Evolutionary conservation across 2,888 invertebrate genomes (phyloP).

Genomic region (Drosophila imparisetae): DNA sequence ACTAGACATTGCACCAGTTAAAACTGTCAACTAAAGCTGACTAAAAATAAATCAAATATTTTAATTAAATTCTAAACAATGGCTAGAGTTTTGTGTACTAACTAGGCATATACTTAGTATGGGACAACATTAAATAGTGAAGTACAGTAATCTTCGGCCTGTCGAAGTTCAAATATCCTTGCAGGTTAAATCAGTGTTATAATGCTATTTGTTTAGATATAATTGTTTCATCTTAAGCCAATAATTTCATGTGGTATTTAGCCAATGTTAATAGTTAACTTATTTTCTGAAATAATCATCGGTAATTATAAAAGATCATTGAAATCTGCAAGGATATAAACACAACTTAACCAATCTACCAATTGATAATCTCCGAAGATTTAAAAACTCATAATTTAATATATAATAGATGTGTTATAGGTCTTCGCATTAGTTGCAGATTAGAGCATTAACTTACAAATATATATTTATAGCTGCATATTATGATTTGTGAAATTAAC

Average conservation of each 20-base stretch:
- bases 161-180: constrained; percentile 20
- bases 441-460: neutral
- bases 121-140: neutral
- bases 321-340: constrained; percentile 5
- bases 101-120: constrained; percentile 46
- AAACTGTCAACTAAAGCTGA: constrained; percentile 5
- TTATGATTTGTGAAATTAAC: constrained; percentile 39
- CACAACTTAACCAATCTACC: neutral
- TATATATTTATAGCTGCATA: constrained; percentile 2
- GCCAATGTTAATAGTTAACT: neutral
- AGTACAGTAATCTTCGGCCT: neutral
- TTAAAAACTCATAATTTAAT: constrained; percentile 2
- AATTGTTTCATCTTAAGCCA: neutral
- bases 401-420: constrained; percentile 16
- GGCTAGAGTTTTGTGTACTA: constrained; percentile 21
- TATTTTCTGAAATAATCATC: neutral
- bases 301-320: no score
- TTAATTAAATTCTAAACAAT: constrained; percentile 6
- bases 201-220: neutral
- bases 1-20: constrained; percentile 35
- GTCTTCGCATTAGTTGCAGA: constrained; percentile 17
- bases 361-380: neutral
- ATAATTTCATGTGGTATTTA: neutral
- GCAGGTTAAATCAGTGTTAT: neutral
- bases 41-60: neutral